A percentile compares a stretch with the other conserved stretches of the same genome.
Conservation (phyloP, 2,888 invertebrate species). For the Drosophila quasianomalipes region DNA sequence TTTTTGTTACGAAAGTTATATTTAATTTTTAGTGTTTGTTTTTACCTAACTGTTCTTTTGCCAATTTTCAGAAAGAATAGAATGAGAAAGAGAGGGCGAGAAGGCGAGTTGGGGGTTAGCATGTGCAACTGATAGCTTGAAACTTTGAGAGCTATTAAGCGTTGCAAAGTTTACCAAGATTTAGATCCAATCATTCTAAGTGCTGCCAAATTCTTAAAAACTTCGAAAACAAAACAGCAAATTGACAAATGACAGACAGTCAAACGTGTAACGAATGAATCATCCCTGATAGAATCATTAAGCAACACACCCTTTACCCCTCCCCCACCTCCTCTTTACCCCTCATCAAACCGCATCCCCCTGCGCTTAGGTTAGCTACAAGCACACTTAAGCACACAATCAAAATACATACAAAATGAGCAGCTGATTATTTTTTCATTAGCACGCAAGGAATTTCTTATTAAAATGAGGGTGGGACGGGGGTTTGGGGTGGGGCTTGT, state of each 20-base stretch:
- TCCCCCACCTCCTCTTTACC: background rate
- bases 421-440: slow-evolving; percentile 77
- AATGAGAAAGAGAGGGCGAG: no score
- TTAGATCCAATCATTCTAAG: slow-evolving; percentile 61
- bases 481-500: background rate
- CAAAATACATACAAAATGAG: slow-evolving; percentile 77
- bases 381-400: slow-evolving; percentile 70
- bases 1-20: slow-evolving; percentile 41
- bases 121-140: slow-evolving; percentile 21
- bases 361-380: background rate
- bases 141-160: slow-evolving; percentile 16
- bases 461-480: slow-evolving; percentile 5
- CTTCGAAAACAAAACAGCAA: background rate
- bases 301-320: slow-evolving; percentile 6
- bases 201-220: slow-evolving; percentile 37
- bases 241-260: slow-evolving; percentile 66
- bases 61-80: background rate
- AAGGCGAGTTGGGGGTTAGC: background rate
- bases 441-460: slow-evolving; percentile 62
- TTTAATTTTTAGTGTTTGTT: slow-evolving; percentile 37
- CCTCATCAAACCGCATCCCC: background rate
- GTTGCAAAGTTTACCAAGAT: slow-evolving; percentile 8
- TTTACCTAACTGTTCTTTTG: background rate
- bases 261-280: slow-evolving; percentile 46
- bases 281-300: slow-evolving; percentile 56